Percentiles rank a stretch among this genome's conserved stretches.
Evolutionary conservation across 2,888 invertebrate species (phyloP).

Genomic region (Matsumyia berberina): DNA sequence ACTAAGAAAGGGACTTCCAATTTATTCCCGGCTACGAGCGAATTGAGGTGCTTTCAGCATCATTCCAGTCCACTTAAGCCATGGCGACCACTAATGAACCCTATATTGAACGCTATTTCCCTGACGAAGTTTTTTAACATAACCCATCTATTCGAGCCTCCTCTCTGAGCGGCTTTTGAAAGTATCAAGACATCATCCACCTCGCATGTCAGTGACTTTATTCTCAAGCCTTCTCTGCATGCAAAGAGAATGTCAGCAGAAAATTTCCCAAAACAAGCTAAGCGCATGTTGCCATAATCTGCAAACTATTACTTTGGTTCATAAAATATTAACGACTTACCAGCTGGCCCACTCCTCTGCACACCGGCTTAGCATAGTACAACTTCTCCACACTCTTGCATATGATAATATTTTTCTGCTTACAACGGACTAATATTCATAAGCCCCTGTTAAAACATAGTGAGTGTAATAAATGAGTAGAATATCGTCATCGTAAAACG

Average conservation of each 20-base stretch:
- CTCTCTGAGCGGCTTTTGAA: too few species aligned
- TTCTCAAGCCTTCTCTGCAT: too few species aligned
- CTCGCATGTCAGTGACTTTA: too few species aligned
- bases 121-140: too few species aligned
- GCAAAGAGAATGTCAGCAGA: neutral
- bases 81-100: too few species aligned
- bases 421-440: constrained; percentile 32
- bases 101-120: too few species aligned
- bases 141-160: too few species aligned
- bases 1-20: too few species aligned
- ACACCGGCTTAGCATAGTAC: neutral
- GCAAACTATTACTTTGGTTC: constrained; percentile 6
- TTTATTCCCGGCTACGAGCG: too few species aligned
- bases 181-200: too few species aligned
- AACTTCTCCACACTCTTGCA: constrained; percentile 4
- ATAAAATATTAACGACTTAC: constrained; percentile 10
- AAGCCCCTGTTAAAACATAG: constrained; percentile 38
- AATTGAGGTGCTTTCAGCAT: too few species aligned
- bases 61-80: too few species aligned
- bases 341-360: neutral
- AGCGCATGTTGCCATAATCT: neutral
- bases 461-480: constrained; percentile 58
- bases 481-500: constrained; percentile 68
- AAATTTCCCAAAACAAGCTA: neutral
- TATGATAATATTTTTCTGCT: constrained; percentile 20